These are phyloP conservation scores for Lethrus apterus DNA, from an alignment of 1,140 invertebrate species.

Conservation along the genomic window DNA sequence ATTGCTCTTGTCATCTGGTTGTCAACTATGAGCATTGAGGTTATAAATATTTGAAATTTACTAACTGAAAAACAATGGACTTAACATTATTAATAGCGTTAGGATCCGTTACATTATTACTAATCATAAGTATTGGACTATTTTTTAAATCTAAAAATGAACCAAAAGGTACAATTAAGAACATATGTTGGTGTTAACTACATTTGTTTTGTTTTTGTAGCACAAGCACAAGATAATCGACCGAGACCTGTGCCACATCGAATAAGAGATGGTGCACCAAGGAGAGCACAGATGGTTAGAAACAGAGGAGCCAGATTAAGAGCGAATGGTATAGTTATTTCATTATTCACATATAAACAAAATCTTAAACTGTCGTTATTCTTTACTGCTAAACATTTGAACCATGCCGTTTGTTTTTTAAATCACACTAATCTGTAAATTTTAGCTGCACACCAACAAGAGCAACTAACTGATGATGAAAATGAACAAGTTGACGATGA, in stretches of 20 bases:
- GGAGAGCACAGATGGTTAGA: conserved; percentile 52
- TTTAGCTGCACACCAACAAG: conserved; percentile 33
- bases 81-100: conserved; percentile 43
- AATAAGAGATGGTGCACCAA: conserved; percentile 44
- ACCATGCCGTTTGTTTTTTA: conserved; percentile 9
- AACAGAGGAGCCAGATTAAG: conserved; percentile 55
- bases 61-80: conserved; percentile 41
- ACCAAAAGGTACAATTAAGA: conserved; percentile 27
- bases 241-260: conserved; percentile 30
- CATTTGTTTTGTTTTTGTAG: conserved; percentile 2
- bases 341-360: background rate
- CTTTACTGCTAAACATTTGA: no score
- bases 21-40: no score
- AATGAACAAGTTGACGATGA: conserved; percentile 31
- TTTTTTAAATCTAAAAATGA: conserved; percentile 33
- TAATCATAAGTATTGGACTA: conserved; percentile 42
- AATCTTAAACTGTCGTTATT: background rate
- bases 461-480: conserved; percentile 40
- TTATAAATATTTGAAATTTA: no score
- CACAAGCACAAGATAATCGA: conserved; percentile 18
- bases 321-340: conserved; percentile 44
- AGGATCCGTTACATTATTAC: conserved; percentile 40
- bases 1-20: no score
- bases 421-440: conserved; percentile 23
- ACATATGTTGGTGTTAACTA: background rate